Base-by-base conservation (phyloP, 1,140 invertebrate species). In the Drosophila tristis region DNA sequence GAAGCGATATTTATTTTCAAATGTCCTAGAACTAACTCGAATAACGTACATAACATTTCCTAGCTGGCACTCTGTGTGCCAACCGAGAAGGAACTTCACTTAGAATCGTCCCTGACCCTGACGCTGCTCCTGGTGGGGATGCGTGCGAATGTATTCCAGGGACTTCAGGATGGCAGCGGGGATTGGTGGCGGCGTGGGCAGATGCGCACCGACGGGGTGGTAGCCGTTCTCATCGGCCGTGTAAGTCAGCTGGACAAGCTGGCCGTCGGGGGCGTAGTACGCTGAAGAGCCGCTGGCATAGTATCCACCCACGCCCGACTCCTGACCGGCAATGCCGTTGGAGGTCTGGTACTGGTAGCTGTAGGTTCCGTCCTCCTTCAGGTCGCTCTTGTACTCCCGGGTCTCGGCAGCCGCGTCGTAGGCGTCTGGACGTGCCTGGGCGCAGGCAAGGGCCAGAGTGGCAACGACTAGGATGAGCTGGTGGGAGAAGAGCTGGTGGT, bases 171-270 rank as follows among this genome's bases (percentile, higher is more conserved):
- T 95, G 51, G 93, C 94, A 55, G 75, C 94, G 96, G 93, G 98
- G 97, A 93, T 97, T 94, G 94, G 91, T 50, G 96, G 96, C 11
- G 96, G 95, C 0, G 96, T 96, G 45, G 96, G 96, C 16, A 97
- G 92, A 86, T 96, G 96, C 3, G 94, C 94, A 25, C 96, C 96
- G 57, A 94, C 91, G 1, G 96, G 95, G 61, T 94, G 95, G 93
- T 96, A 97, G 25, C 96, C 96, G 60, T 95, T 95, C 78, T 96
- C 95, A 78, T 97, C 96, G 11, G 96, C 96, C 2, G 95, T 94
- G 93, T 97, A 97, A 6, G 92, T 92, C 7, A 94, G 73, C 26
- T 92, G 84, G 31, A 93, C 92, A 2, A 90, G 90, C 73, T 92
- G 84, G 23, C 93, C 93, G 78, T 93, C 92, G 63, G 90, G 89